phyloP scores from a whole-genome alignment of 2,888 invertebrate genomes.

The Lathronympha strigana region DNA sequence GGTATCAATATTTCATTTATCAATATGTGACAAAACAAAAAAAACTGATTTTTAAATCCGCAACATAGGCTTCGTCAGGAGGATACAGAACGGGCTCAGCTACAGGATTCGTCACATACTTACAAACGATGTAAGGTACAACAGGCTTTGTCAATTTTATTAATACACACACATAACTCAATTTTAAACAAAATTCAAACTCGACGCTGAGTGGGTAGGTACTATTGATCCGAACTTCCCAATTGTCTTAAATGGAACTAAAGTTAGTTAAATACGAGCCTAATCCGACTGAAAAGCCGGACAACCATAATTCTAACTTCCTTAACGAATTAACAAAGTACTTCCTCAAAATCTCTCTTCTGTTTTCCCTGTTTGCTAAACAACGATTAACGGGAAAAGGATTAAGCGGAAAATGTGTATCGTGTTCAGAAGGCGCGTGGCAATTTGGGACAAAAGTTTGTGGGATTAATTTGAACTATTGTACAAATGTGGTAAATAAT shows the following conservation, averaged over 20 bases:
- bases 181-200: no score
- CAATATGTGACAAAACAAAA: no score
- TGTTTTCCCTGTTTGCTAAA: slow-evolving; percentile 2
- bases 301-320: slow-evolving; percentile 14
- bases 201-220: no score
- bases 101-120: no score
- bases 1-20: no score
- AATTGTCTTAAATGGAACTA: background rate
- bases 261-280: background rate
- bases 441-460: background rate
- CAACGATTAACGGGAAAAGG: slow-evolving; percentile 2
- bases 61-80: no score
- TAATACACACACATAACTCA: no score
- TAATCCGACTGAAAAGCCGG: slow-evolving; percentile 3
- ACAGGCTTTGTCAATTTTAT: no score
- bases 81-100: no score
- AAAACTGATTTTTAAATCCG: no score
- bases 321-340: background rate
- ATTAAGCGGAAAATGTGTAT: background rate
- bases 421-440: background rate
- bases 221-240: background rate
- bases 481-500: no score
- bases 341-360: background rate
- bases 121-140: no score
- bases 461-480: background rate